phyloP scores from a whole-genome alignment of 2,113 vertebrate genomes.

The Neotoma lepida region DNA sequence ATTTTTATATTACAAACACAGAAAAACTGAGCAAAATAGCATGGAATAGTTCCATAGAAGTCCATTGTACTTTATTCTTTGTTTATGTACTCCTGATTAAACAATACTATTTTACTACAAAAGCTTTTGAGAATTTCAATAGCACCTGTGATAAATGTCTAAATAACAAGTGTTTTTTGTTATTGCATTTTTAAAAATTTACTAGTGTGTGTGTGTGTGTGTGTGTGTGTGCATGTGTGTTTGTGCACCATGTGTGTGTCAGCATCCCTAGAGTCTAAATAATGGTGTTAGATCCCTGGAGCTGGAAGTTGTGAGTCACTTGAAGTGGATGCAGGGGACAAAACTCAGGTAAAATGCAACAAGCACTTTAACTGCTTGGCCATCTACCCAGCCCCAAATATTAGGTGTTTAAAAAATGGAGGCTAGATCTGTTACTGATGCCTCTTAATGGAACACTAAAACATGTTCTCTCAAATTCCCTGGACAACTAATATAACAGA shows the following conservation, averaged over 20 bases:
- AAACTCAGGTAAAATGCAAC: not conserved
- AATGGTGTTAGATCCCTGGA: not conserved
- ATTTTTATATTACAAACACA: not conserved
- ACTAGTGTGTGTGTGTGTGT: not conserved
- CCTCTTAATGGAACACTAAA: not conserved
- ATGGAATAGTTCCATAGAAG: not conserved
- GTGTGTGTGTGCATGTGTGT: not conserved
- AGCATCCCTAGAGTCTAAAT: not conserved
- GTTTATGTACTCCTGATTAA: not conserved
- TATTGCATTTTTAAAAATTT: not conserved
- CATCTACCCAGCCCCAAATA: not conserved
- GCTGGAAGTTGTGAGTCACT: not conserved
- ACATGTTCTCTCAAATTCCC: not conserved
- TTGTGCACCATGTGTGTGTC: not conserved
- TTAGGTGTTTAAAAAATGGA: not conserved
- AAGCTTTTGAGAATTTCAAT: not conserved
- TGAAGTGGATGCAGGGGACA: not conserved
- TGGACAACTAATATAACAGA: not conserved
- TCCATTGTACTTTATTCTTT: not conserved
- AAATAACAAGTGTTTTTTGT: not conserved
- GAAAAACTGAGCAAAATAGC: not conserved
- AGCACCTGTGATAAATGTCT: not conserved
- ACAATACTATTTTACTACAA: not conserved
- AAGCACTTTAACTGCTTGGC: not conserved
- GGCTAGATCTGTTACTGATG: conserved; percentile 1